Percentiles rank a stretch among this genome's conserved stretches.
Evolutionary conservation across 2,113 vertebrate genomes (phyloP).

Genomic region (Rhizomys pruinosus): DNA sequence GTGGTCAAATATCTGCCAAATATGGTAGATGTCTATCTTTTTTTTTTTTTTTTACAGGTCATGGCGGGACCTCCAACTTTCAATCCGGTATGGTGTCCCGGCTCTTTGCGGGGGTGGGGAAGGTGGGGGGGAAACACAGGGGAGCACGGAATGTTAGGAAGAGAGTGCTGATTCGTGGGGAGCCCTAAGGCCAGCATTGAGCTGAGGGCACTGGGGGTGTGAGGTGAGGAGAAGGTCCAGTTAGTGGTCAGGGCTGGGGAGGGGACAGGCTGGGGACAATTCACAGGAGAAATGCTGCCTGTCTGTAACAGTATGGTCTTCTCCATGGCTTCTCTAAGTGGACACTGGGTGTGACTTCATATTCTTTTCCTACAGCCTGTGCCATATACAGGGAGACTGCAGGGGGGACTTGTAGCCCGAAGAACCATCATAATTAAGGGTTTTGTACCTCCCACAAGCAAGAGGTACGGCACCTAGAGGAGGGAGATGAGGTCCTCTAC

Average conservation of each 20-base stretch:
- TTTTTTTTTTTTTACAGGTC: slow-evolving; percentile 76
- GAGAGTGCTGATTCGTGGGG: neutral
- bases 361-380: slow-evolving; percentile 82
- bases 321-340: neutral
- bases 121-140: neutral
- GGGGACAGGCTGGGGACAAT: neutral
- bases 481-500: too few species aligned
- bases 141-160: too few species aligned
- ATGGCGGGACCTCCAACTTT: slow-evolving; percentile 87
- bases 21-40: neutral
- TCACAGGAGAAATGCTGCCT: neutral
- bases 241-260: neutral
- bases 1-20: neutral
- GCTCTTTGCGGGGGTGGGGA: slow-evolving; percentile 1
- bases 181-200: neutral
- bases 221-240: too few species aligned
- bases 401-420: slow-evolving; percentile 87
- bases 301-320: neutral
- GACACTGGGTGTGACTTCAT: neutral
- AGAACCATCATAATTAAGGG: slow-evolving; percentile 90
- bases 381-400: slow-evolving; percentile 84
- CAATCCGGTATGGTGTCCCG: slow-evolving; percentile 86
- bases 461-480: neutral
- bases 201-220: neutral
- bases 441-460: slow-evolving; percentile 77